Base-by-base conservation (phyloP, 1,140 invertebrate genomes). In the Drosophila parabipectinata region DNA sequence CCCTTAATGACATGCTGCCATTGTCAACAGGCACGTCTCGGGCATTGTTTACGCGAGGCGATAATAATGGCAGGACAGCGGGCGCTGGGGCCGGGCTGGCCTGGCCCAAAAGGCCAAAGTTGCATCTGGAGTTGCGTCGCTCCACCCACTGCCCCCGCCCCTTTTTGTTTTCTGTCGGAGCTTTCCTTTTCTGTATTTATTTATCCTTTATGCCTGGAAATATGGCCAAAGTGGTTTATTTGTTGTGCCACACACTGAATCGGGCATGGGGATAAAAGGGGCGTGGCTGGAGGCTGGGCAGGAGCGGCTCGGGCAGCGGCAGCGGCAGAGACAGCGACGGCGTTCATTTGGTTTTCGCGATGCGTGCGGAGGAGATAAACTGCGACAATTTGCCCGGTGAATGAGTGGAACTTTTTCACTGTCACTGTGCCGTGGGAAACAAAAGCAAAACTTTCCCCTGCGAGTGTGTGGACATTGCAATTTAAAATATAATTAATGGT, bases 401-500 rank as follows among this genome's bases (percentile, higher is more conserved):
- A 83, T 79, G 79, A 76, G 76, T 79, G 79, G 62, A 88, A 79
- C 71, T 79, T 78, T 85, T 85, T 81, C 67, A 50, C 62, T 72
- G 58, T 48, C 59, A 45, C 24, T 9, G 57, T 32, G 14, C 37
- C 32, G n/a, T 15, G 51, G 28, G 47, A 48, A 44, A 63, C 62
- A 72, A 64, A 62, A 66, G 61, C 55, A 63, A 63, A 59, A 24
- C 44, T 69, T 69, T 56, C 44, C 51, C 63, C 55, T 7, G 24
- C 37, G 58, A 54, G 64, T 68, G 59, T 81, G 71, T 79, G 75
- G 77, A 69, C 57, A 83, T 71, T 88, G 83, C 85, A 88, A 88
- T 88, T 88, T 88, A 88, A 88, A 88, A 88, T 88, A 88, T 88
- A 88, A 88, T 88, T 88, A 88, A 88, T 88, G 83, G 83, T 78